Conservation (phyloP, 2,888 invertebrate genomes). For the Aporophyla nigra region DNA sequence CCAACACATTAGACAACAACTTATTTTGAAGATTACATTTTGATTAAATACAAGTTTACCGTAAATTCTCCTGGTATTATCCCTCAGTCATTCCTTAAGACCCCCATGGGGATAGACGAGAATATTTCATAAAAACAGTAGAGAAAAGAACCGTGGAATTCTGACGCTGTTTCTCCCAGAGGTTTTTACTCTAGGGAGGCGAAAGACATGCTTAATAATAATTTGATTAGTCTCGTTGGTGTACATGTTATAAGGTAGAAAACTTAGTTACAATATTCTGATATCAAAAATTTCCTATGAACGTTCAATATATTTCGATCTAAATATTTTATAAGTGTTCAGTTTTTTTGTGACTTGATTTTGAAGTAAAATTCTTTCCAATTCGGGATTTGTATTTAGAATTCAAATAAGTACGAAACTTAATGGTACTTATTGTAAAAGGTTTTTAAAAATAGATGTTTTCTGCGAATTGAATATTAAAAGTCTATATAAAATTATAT, state of each 20-base stretch:
- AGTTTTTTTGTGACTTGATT: conserved; percentile 27
- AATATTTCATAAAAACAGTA: conserved; percentile 44
- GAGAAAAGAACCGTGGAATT: conserved; percentile 20
- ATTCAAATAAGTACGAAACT: not conserved
- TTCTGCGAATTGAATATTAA: not conserved
- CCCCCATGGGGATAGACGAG: conserved; percentile 31
- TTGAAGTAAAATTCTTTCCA: conserved; percentile 13
- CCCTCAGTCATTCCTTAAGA: conserved; percentile 37
- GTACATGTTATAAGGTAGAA: conserved; percentile 11
- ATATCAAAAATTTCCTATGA: conserved; percentile 21
- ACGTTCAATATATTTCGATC: conserved; percentile 34
- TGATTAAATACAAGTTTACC: conserved; percentile 30
- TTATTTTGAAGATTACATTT: conserved; percentile 36
- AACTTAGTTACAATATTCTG: conserved; percentile 35
- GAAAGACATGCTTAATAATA: conserved; percentile 45
- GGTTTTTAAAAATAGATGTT: not conserved
- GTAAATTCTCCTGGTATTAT: conserved; percentile 6
- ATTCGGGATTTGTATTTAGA: conserved; percentile 12
- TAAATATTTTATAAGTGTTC: conserved; percentile 39
- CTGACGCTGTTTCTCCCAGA: conserved; percentile 35
- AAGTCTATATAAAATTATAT: no score
- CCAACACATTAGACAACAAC: conserved; percentile 5
- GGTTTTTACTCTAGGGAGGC: conserved; percentile 21
- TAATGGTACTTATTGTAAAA: not conserved
- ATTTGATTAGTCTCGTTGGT: conserved; percentile 46